Conservation (phyloP, 2,113 vertebrate genomes). For the Corvus hawaiiensis region DNA sequence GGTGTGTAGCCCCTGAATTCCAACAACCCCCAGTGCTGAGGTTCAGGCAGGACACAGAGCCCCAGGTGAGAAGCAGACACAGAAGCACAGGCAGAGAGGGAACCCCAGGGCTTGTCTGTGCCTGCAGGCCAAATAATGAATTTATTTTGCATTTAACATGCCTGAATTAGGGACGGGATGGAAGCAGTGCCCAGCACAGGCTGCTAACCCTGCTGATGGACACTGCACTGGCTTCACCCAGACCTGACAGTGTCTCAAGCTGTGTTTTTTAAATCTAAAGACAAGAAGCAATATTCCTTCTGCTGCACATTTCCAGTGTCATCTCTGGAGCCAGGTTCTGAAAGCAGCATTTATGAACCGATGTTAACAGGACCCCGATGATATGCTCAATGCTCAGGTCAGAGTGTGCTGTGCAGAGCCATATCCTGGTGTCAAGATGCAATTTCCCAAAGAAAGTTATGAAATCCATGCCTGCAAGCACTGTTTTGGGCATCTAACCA, state of each 20-base stretch:
- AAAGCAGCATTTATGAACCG: background rate
- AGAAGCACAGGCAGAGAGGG: background rate
- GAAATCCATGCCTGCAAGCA: slow-evolving; percentile 1
- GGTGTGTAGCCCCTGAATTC: background rate
- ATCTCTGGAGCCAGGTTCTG: background rate
- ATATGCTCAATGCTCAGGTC: background rate
- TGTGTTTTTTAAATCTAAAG: background rate
- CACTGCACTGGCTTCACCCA: background rate
- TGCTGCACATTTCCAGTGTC: background rate
- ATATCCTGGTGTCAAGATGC: background rate
- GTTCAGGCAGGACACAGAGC: background rate
- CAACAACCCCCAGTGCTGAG: background rate
- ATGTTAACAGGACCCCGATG: slow-evolving; percentile 19
- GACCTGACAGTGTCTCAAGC: background rate
- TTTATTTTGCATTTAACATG: background rate
- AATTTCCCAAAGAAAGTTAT: background rate
- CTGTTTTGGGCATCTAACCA: slow-evolving; percentile 15
- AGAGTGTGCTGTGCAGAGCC: background rate
- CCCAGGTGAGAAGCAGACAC: background rate
- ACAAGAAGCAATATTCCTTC: slow-evolving; percentile 20
- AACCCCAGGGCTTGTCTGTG: background rate
- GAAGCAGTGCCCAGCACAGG: background rate
- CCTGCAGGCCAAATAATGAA: background rate
- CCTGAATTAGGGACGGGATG: background rate
- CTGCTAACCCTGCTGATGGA: background rate